A percentile compares a stretch with the other conserved stretches of the same genome.
Conservation (phyloP, 1,140 invertebrate genomes). For the Aleiodes sp. region DNA sequence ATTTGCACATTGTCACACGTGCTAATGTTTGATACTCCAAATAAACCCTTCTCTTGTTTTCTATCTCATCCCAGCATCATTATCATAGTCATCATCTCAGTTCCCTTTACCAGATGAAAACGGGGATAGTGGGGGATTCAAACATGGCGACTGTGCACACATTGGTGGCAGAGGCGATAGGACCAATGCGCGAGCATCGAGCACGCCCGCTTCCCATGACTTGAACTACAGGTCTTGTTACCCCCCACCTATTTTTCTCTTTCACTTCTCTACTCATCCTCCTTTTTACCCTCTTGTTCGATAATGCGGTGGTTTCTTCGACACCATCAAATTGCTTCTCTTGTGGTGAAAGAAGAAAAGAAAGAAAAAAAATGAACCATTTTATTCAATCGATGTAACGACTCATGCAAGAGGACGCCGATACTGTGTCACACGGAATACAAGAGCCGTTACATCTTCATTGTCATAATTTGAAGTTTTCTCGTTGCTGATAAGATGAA, state of each 20-base stretch:
- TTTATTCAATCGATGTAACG: background rate
- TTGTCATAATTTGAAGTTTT: background rate
- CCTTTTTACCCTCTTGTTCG: conserved; percentile 8
- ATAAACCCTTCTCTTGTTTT: too few species aligned
- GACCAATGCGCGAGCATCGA: conserved; percentile 62
- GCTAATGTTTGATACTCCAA: background rate
- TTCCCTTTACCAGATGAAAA: conserved; percentile 1
- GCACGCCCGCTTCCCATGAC: conserved; percentile 50
- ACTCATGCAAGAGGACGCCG: background rate
- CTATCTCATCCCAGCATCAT: too few species aligned
- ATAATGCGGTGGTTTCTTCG: background rate
- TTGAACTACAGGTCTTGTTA: conserved; percentile 39
- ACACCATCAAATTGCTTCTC: background rate
- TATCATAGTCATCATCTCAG: background rate
- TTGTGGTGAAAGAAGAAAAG: too few species aligned
- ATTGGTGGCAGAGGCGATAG: conserved; percentile 43
- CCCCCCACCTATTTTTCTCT: conserved; percentile 45
- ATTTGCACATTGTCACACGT: background rate
- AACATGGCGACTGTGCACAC: conserved; percentile 63
- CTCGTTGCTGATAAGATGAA: background rate
- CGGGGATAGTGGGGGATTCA: conserved; percentile 49
- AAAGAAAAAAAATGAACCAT: background rate
- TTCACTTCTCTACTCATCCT: conserved; percentile 32
- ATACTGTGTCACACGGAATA: too few species aligned
- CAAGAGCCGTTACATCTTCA: background rate